Base-by-base conservation (phyloP, 2,797 vertebrate species). In the Picus viridis region DNA sequence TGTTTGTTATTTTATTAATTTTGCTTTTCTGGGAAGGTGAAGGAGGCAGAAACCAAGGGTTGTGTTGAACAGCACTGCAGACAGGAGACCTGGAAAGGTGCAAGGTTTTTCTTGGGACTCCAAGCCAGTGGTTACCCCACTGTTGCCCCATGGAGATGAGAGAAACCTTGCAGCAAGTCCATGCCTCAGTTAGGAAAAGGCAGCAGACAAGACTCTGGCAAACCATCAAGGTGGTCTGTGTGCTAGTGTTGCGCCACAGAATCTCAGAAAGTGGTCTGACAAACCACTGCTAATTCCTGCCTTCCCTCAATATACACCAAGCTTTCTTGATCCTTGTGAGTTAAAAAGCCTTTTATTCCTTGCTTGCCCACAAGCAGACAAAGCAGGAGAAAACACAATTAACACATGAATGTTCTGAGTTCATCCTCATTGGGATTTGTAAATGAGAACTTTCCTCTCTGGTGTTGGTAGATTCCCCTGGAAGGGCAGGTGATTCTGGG, bases 401-500 rank as follows among this genome's bases (percentile, higher is more conserved):
- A 94, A 68, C 85, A 78, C 24, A 39, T 93, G 80, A 92, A 88
- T 92, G 71, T 93, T 92, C 82, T 59, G 59, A 82, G 63, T 91
- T 93, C 83, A 64, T 93, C 88, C 81, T 89, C 73, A 92, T 95
- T 92, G 91, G 74, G 94, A 84, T 92, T 91, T 93, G 91, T 81
- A 91, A 88, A 54, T 91, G 61, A 89, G 93, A 95, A 82, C 74
- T 94, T 39, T 84, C 54, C 39, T 95, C 88, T 83, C 92, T 90
- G 74, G 88, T 74, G 85, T 91, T 95, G 95, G 95, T 96, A 89
- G 94, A 92, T 93, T 96, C 94, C 64, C 94, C n/a, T 29, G 43
- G 92, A 93, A 96, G 94, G 94, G 68, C 54, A 95, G 92, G 91
- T 89, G 89, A 83, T 96, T 95, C 92, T 90, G 91, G 85, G 89